Evolutionary conservation across 2,888 invertebrate genomes (phyloP), one percentile per base, ranked within the genome.

Genomic region (Latheticus oryzae): DNA sequence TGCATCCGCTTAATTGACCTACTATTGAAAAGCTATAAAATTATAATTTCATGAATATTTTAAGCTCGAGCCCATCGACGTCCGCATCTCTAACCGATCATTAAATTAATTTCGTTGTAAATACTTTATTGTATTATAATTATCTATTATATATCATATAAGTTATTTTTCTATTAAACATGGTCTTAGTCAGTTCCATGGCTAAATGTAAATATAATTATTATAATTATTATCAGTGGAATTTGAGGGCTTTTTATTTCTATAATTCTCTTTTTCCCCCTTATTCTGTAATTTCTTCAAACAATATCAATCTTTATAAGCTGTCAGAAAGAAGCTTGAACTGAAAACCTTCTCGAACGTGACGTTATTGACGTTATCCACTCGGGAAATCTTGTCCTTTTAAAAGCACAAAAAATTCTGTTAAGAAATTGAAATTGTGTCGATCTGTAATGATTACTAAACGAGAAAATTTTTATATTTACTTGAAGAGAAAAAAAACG

Each of bases 91-190:
- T 59, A 66, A 69, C 64, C 66, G 60, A 65, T 66, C 64, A 65
- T 67, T 69, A 69, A 68, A 70, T 69, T 69, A 69, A 71, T 74
- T 74, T 73, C 66, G 67, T 74, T 78, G 77, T 78, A 77, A 67
- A 78, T 77, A 78, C 68, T 75, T 77, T 71, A 71, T 74, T 78
- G 78, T 77, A 78, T 76, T 77, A 76, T 78, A 78, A 75, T 76
- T 76, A 73, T 73, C 74, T 74, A 76, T 76, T 76, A 75, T 74
- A 75, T 73, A 77, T 75, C 73, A 73, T 76, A 76, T 75, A 77
- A 78, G 78, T 78, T 78, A 78, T 78, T 78, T 78, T 78, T 78
- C 76, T 78, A 78, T 78, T 78, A 76, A 75, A 75, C 73, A 75
- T 77, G 75, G 75, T 76, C 75, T 75, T 73, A 76, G 76, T 77